Evolutionary conservation across 2,113 vertebrate species (phyloP), one percentile per base, ranked within the genome.

Genomic region (Gambusia affinis): DNA sequence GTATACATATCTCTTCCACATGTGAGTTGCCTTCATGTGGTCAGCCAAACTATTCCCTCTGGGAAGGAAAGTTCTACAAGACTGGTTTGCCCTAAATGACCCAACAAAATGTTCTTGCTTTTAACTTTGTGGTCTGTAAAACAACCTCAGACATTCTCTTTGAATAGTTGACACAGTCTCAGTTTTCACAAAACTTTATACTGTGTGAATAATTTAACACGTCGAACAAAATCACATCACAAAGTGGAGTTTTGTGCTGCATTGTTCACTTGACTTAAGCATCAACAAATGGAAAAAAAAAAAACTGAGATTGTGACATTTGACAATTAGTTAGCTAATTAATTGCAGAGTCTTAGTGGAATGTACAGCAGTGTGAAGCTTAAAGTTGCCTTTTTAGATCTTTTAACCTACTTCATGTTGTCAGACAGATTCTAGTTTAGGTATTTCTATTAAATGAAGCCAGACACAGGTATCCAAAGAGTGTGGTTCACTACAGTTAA

Each of bases 81-180:
- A 73, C 73, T 67, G 69, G 79, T 83, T 90, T 78, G 42, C 24
- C 69, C 27, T 35, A 15, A 76, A 51, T 79, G 77, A 82, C 73
- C 67, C 33, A 2, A 39, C 47, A 82, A 71, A 71, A 60, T 27
- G 15, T 70, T 60, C 67, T 39, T 31, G 31, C 33, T 54, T 57
- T 39, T 35, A 37, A 4, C 39, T 75, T 44, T 85, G 80, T 81
- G 73, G 76, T 85, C 73, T 64, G 37, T 70, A 63, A 81, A 85
- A 85, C 79, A 89, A 35, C 72, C 74, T 47, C 28, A 37, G 72
- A 67, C 77, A 35, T n/a, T 84, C 80, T 73, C 22, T 72, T 44
- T 42, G 69, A 81, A 81, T 71, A 66, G 63, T 84, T 76, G 67
- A 79, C 80, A 79, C 63, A 33, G 63, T 51, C 69, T 78, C 37